Conservation (phyloP, 2,888 invertebrate species). For the Cephonodes hylas region DNA sequence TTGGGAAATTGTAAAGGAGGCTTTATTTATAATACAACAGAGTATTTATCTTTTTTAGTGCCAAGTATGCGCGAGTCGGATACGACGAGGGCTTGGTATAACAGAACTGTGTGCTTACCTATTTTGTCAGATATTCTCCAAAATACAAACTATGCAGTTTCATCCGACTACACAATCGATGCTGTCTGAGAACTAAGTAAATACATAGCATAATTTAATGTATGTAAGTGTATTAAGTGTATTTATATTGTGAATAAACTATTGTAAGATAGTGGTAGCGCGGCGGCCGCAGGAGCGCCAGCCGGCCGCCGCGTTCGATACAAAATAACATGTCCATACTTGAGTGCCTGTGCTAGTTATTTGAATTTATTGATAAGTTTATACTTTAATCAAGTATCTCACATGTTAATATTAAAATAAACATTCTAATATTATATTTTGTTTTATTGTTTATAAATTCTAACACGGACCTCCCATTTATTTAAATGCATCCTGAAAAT, state of each 20-base stretch:
- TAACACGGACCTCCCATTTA: neutral
- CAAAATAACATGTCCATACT: slow-evolving; percentile 40
- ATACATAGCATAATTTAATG: slow-evolving; percentile 29
- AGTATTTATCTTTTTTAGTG: neutral
- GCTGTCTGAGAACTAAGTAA: slow-evolving; percentile 20
- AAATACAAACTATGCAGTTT: neutral
- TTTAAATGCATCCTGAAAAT: no score
- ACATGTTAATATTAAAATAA: slow-evolving; percentile 52
- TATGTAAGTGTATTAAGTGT: slow-evolving; percentile 40
- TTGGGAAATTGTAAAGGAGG: slow-evolving; percentile 8
- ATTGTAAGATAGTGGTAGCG: slow-evolving; percentile 20
- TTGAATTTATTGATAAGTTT: slow-evolving; percentile 37
- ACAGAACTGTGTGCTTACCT: neutral
- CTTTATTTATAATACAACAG: slow-evolving; percentile 5
- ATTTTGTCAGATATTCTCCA: neutral
- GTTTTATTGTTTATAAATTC: neutral
- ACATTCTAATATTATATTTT: slow-evolving; percentile 34
- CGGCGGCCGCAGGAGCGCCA: neutral
- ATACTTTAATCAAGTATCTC: slow-evolving; percentile 39
- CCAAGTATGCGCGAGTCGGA: slow-evolving; percentile 31
- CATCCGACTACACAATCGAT: neutral
- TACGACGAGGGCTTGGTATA: neutral
- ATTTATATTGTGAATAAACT: slow-evolving; percentile 50
- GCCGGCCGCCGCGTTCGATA: slow-evolving; percentile 9
- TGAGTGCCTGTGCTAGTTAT: slow-evolving; percentile 49